A percentile compares a stretch with the other conserved stretches of the same genome.
phyloP scores from a whole-genome alignment of 35 echinoderm and acorn worm genomes.

The Holothuria glaberrima region DNA sequence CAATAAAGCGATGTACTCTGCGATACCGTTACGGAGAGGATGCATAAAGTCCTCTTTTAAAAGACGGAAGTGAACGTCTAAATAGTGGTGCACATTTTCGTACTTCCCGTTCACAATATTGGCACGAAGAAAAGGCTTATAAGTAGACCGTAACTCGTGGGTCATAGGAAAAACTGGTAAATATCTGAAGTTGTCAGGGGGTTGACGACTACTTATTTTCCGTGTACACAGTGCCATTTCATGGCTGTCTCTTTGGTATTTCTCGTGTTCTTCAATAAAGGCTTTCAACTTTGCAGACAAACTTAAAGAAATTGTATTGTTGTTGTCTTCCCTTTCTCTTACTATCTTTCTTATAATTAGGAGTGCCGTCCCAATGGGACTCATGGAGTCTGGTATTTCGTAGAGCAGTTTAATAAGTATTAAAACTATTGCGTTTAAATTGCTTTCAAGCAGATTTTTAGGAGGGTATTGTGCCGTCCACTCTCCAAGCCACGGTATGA shows the following conservation, averaged over 20 bases:
- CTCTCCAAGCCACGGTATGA: background rate
- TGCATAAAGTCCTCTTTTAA: constrained; percentile 76
- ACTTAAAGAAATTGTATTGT: background rate
- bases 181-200: constrained; percentile 66
- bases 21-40: constrained; percentile 69
- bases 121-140: constrained; percentile 50
- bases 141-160: constrained; percentile 28
- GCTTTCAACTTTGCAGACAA: background rate
- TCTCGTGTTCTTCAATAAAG: background rate
- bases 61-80: constrained; percentile 74
- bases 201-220: constrained; percentile 25
- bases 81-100: constrained; percentile 45
- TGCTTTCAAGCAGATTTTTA: background rate
- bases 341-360: constrained; percentile 47
- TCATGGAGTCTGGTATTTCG: constrained; percentile 25
- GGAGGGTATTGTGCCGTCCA: background rate
- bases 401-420: constrained; percentile 35
- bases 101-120: constrained; percentile 70
- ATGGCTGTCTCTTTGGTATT: constrained; percentile 22
- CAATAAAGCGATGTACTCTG: constrained; percentile 14
- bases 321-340: background rate
- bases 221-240: background rate
- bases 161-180: constrained; percentile 29
- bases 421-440: background rate
- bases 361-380: constrained; percentile 32